These are phyloP conservation scores for Allolobophora icterica DNA, from an alignment of 2,888 invertebrate genomes.

Conservation along the genomic window DNA sequence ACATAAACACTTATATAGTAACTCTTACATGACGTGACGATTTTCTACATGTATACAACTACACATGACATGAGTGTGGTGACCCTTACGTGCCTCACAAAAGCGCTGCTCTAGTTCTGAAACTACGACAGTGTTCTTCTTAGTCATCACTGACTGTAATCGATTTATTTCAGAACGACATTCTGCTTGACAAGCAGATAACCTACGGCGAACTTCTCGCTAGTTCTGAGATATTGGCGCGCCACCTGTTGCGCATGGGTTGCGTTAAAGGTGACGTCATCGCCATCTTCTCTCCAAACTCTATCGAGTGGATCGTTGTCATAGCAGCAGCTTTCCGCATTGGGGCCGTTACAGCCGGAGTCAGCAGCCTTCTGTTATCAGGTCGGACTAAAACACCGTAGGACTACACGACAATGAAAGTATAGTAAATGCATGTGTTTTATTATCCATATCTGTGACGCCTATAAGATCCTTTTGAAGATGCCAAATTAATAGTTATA, in stretches of 20 bases:
- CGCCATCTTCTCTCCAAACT: slow-evolving; percentile 24
- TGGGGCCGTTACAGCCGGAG: background rate
- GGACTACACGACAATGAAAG: no score
- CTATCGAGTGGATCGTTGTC: slow-evolving; percentile 21
- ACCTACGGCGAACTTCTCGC: background rate
- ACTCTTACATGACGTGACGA: no score
- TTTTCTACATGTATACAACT: no score
- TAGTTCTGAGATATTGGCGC: background rate
- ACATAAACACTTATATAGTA: no score
- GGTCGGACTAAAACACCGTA: background rate
- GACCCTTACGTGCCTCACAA: no score
- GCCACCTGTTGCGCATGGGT: no score
- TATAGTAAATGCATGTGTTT: no score
- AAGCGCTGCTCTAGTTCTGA: background rate
- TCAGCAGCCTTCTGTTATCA: background rate
- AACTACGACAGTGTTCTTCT: background rate
- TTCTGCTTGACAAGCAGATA: background rate
- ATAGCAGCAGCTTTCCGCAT: slow-evolving; percentile 25
- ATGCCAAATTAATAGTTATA: no score
- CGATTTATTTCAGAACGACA: background rate
- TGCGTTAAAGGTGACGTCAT: slow-evolving; percentile 28
- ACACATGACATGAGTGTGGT: no score
- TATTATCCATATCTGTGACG: no score
- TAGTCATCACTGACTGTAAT: background rate
- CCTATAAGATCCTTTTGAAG: no score